Evolutionary conservation across 1,140 invertebrate species (phyloP).

Genomic region (Nomia melanderi): DNA sequence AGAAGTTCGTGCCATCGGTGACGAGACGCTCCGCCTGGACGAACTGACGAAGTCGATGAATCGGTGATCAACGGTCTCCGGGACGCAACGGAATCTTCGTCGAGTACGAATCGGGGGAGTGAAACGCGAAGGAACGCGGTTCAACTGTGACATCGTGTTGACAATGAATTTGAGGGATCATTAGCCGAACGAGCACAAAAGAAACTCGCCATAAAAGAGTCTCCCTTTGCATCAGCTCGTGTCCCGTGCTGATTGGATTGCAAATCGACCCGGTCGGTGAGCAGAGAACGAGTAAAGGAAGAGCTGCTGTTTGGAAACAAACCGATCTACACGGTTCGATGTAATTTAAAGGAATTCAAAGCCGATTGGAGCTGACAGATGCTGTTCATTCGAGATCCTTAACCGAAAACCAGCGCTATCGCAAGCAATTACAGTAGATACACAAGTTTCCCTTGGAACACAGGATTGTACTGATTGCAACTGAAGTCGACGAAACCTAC

Average conservation of each 20-base stretch:
- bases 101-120: no score
- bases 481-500: slow-evolving; percentile 21
- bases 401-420: not conserved
- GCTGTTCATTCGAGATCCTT: not conserved
- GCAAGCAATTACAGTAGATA: slow-evolving; percentile 26
- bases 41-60: slow-evolving; percentile 6
- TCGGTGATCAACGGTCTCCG: slow-evolving; percentile 6
- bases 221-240: not conserved
- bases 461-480: slow-evolving; percentile 9
- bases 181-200: not conserved
- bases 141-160: not conserved
- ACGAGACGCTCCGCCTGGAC: not conserved
- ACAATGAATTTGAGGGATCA: not conserved
- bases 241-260: not conserved
- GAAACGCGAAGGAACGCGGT: not conserved
- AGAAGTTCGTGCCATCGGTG: not conserved
- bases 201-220: not conserved
- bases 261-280: not conserved
- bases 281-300: not conserved
- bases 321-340: not conserved
- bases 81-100: not conserved
- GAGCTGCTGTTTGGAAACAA: not conserved
- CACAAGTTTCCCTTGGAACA: slow-evolving; percentile 24
- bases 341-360: slow-evolving; percentile 10
- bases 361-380: not conserved